These are phyloP conservation scores for Mya arenaria DNA, from an alignment of 1,140 invertebrate genomes.

Conservation along the genomic window DNA sequence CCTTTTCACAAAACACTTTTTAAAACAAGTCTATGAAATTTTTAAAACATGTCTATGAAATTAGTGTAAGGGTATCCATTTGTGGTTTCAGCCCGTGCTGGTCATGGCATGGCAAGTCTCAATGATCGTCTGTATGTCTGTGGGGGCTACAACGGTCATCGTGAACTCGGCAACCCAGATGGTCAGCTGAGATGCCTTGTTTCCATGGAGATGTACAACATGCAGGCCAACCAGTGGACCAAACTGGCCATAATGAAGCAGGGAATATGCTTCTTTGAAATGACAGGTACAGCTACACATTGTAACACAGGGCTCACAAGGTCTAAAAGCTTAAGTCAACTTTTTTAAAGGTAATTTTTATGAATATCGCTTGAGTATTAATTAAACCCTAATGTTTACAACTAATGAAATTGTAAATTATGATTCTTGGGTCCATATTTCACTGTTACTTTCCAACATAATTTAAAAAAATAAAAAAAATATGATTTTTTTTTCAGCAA, in stretches of 20 bases:
- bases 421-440: too few relatives aligned
- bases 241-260: conserved; percentile 52
- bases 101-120: conserved; percentile 52
- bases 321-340: too few relatives aligned
- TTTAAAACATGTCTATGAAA: not conserved
- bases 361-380: too few relatives aligned
- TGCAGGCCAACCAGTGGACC: conserved; percentile 55
- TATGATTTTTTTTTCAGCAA: conserved; percentile 56
- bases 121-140: conserved; percentile 40
- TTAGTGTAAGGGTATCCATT: not conserved
- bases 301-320: too few relatives aligned
- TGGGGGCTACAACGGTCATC: conserved; percentile 47
- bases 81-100: conserved; percentile 44
- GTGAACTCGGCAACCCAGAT: not conserved
- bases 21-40: not conserved
- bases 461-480: too few relatives aligned
- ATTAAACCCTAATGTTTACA: too few relatives aligned
- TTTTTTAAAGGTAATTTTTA: too few relatives aligned
- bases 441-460: too few relatives aligned
- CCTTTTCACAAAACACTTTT: too few relatives aligned
- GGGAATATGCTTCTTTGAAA: conserved; percentile 49
- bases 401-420: too few relatives aligned
- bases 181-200: conserved; percentile 40
- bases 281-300: conserved; percentile 52
- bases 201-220: conserved; percentile 55